Conservation (phyloP, 2,888 invertebrate genomes). For the Tinea pellionella region DNA sequence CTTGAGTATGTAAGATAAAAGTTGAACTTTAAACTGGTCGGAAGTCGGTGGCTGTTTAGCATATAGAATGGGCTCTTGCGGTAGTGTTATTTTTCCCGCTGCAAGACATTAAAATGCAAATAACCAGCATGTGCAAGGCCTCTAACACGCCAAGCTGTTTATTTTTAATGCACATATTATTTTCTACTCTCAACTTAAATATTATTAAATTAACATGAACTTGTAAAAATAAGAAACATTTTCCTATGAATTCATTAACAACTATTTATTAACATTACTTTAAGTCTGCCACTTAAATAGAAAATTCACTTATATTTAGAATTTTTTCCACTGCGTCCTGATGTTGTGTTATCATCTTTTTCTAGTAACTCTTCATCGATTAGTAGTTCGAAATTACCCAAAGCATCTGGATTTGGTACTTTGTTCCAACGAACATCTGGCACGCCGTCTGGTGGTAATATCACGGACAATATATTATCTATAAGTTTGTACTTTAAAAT, state of each 20-base stretch:
- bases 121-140: constrained; percentile 30
- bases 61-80: constrained; percentile 36
- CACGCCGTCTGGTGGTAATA: constrained; percentile 87
- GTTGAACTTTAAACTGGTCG: constrained; percentile 30
- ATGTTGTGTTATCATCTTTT: constrained; percentile 64
- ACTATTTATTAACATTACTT: background rate
- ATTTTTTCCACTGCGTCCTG: constrained; percentile 27
- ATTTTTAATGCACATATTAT: constrained; percentile 28
- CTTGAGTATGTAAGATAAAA: constrained; percentile 26
- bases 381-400: constrained; percentile 86
- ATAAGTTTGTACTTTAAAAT: constrained; percentile 94
- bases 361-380: constrained; percentile 84
- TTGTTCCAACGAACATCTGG: constrained; percentile 94
- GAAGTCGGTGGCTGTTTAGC: constrained; percentile 38
- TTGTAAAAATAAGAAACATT: background rate
- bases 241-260: background rate
- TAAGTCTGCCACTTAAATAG: background rate
- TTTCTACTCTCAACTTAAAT: constrained; percentile 15
- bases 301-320: constrained; percentile 4
- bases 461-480: constrained; percentile 91
- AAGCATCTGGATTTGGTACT: constrained; percentile 76
- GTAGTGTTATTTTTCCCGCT: constrained; percentile 38
- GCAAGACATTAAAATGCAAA: constrained; percentile 46
- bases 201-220: constrained; percentile 10
- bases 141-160: constrained; percentile 20